Base-by-base conservation (phyloP, 2,888 invertebrate genomes). In the Macrosoma leucophasiata region DNA sequence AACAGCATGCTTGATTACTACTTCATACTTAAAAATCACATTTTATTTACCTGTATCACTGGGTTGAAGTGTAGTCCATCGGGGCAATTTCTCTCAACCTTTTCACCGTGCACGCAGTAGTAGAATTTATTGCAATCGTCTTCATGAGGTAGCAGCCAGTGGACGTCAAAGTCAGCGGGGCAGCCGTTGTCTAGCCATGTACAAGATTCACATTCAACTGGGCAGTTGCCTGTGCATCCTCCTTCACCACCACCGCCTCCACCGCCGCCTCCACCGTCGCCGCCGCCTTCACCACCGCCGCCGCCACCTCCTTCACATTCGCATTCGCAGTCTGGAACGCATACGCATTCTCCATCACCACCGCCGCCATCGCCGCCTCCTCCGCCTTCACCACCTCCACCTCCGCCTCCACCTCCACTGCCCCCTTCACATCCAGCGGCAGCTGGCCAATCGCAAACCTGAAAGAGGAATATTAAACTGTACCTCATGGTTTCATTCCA, bases 111-210 rank as follows among this genome's bases (percentile, higher is more conserved):
- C 1, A 52, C 48, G 29, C 68, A 68, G 10, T 57, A 50, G 38
- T 67, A 67, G 52, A 58, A 66, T 13, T 49, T 52, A 13, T 35
- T 34, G 33, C 68, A 68, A 6, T 62, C 41, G 0, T 28, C 42
- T 30, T 56, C 55, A 25, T 68, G 64, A 0, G 66, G 64, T 3
- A 67, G 25, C 0, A 63, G 42, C 3, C 42, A 36, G 12, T 65
- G 55, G 3, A 57, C 31, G 5, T 43, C 13, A 26, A 46, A 53
- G 34, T 58, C 47, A 13, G 51, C 43, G 0, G 64, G 63, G 18
- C 64, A 63, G 1, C 58, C 60, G 28, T 61, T 62, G 0, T 50
- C 35, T 9, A 29, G 13, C n/a, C n/a, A n/a, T n/a, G n/a, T n/a
- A n/a, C n/a, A n/a, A n/a, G n/a, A n/a, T n/a, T n/a, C n/a, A n/a